Conservation (phyloP, 2,113 vertebrate genomes). For the Connochaetes taurinus region DNA sequence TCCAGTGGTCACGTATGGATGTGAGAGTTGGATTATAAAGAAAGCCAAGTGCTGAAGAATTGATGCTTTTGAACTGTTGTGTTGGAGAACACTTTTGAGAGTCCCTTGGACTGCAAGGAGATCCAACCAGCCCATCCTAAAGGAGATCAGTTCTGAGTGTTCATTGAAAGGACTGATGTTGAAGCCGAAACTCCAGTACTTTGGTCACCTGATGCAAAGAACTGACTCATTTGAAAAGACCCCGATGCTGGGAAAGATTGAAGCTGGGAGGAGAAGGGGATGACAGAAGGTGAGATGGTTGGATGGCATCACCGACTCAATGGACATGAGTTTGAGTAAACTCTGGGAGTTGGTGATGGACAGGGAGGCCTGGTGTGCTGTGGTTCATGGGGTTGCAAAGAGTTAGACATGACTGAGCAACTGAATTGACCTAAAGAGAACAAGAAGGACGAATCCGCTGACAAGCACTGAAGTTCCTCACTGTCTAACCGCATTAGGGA, state of each 20-base stretch:
- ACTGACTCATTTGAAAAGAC: not conserved
- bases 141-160: not conserved
- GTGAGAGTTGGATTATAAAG: not conserved
- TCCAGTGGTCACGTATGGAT: not conserved
- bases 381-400: not conserved
- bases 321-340: not conserved
- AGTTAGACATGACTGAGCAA: not conserved
- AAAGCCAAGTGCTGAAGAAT: not conserved
- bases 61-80: not conserved
- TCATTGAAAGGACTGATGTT: not conserved
- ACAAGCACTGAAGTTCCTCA: not conserved
- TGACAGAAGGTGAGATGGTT: not conserved
- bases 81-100: not conserved
- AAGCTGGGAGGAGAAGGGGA: not conserved
- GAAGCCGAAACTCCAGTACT: not conserved
- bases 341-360: not conserved
- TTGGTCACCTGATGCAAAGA: not conserved
- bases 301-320: not conserved
- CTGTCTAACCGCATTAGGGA: not conserved
- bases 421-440: not conserved
- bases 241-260: not conserved
- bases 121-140: not conserved
- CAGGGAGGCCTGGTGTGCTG: not conserved
- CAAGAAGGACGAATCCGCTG: not conserved
- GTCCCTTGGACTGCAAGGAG: not conserved